Conservation (phyloP, 2,113 vertebrate genomes). For the Thermophis baileyi region DNA sequence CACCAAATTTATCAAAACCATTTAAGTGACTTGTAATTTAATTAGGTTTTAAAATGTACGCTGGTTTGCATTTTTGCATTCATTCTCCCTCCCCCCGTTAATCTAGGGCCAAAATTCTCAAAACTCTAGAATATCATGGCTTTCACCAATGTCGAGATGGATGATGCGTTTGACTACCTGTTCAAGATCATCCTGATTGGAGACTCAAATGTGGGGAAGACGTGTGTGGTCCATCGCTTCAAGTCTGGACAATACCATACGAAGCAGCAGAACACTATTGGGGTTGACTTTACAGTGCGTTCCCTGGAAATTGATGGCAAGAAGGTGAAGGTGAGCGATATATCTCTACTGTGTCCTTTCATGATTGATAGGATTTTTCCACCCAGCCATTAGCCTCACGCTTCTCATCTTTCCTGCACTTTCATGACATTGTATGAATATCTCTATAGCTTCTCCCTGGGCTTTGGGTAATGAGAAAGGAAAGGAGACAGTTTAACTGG, state of each 20-base stretch:
- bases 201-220: conserved; percentile 95
- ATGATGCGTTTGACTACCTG: conserved; percentile 88
- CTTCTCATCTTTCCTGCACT: background rate
- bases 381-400: background rate
- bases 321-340: conserved; percentile 83
- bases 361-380: background rate
- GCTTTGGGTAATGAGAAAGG: background rate
- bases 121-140: conserved; percentile 67
- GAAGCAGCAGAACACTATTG: conserved; percentile 92
- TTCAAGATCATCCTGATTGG: conserved; percentile 96
- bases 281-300: conserved; percentile 92
- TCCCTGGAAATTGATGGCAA: conserved; percentile 88
- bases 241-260: conserved; percentile 83
- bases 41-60: background rate
- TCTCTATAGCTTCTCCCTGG: background rate
- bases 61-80: background rate
- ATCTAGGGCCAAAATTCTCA: background rate
- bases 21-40: background rate
- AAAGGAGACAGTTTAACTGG: background rate
- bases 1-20: background rate
- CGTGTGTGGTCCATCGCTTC: conserved; percentile 91
- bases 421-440: background rate
- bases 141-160: conserved; percentile 64
- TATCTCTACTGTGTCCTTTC: background rate
- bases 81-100: background rate